phyloP scores from a whole-genome alignment of 2,888 invertebrate species.

The Taphrorychus bicolor region DNA sequence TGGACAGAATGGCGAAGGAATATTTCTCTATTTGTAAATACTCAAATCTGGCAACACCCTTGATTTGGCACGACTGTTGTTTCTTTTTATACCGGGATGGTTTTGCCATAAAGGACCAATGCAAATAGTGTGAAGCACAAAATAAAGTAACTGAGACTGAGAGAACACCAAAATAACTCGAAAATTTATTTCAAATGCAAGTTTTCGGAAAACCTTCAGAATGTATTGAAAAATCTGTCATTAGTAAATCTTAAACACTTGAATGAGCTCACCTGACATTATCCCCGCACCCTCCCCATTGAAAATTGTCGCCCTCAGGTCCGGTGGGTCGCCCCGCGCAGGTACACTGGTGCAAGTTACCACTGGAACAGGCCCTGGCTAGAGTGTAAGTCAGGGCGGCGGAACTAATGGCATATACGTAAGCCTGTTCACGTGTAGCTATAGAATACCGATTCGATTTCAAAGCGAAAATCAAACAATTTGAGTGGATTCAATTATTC shows the following conservation, averaged over 20 bases:
- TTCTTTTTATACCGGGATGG: too few species aligned
- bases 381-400: slow-evolving; percentile 80
- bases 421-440: slow-evolving; percentile 88
- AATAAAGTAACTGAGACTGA: too few species aligned
- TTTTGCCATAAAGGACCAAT: too few species aligned
- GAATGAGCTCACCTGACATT: slow-evolving; percentile 59
- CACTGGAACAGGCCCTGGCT: slow-evolving; percentile 79
- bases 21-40: too few species aligned
- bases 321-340: slow-evolving; percentile 78
- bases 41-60: too few species aligned
- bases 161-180: too few species aligned
- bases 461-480: background rate
- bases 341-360: slow-evolving; percentile 76
- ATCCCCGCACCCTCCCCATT: slow-evolving; percentile 90
- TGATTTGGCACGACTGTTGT: too few species aligned
- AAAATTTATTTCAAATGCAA: too few species aligned
- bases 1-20: too few species aligned
- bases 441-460: background rate
- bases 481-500: background rate
- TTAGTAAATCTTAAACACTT: too few species aligned
- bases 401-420: slow-evolving; percentile 82
- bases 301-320: slow-evolving; percentile 71
- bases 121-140: too few species aligned
- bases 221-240: background rate
- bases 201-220: too few species aligned